These are phyloP conservation scores for Dynastes hyllus DNA, from an alignment of 2,888 invertebrate species.

Conservation along the genomic window DNA sequence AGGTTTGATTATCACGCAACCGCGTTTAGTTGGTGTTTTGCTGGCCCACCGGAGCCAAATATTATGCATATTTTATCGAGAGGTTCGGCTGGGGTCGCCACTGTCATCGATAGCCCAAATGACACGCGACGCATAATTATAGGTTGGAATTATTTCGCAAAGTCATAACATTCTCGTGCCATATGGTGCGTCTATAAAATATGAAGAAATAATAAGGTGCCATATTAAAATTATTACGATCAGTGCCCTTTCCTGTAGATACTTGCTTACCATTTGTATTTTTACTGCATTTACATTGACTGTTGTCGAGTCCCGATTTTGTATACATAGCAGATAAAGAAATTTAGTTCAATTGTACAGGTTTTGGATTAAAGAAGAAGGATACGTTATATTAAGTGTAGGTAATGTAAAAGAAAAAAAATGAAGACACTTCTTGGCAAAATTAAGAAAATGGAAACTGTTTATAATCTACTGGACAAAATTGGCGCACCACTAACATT, in stretches of 20 bases:
- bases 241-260: background rate
- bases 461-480: no score
- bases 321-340: no score
- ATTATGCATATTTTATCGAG: constrained; percentile 38
- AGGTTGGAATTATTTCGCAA: constrained; percentile 41
- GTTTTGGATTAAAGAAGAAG: no score
- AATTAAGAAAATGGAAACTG: no score
- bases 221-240: background rate
- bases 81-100: constrained; percentile 31
- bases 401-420: no score
- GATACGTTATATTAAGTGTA: no score
- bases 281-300: background rate
- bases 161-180: constrained; percentile 34
- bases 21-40: constrained; percentile 47
- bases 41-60: constrained; percentile 39
- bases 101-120: constrained; percentile 39
- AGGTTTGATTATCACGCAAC: constrained; percentile 46
- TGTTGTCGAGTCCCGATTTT: no score
- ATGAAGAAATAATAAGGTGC: background rate
- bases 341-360: no score
- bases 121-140: constrained; percentile 49
- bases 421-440: no score
- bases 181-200: constrained; percentile 5
- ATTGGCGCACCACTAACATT: no score
- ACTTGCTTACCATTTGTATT: background rate